A percentile compares a stretch with the other conserved stretches of the same genome.
Evolutionary conservation across 2,113 vertebrate genomes (phyloP).

Genomic region (Zapus hudsonius): DNA sequence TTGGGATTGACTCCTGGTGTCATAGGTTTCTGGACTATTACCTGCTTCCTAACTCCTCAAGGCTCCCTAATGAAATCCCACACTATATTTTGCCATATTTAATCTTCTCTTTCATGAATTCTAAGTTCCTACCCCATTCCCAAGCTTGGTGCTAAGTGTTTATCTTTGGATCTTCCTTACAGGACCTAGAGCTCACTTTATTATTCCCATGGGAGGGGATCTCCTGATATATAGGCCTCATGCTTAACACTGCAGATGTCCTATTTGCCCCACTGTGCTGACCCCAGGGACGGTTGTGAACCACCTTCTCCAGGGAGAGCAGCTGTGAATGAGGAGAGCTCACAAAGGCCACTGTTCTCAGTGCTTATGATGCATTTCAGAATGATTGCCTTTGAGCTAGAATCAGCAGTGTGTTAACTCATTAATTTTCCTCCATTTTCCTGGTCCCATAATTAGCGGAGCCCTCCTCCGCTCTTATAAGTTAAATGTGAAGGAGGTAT

Average conservation of each 20-base stretch:
- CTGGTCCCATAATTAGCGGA: neutral
- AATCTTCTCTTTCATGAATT: neutral
- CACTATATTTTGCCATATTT: too few species aligned
- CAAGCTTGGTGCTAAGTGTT: neutral
- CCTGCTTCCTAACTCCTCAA: neutral
- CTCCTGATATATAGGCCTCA: rapidly evolving
- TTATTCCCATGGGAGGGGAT: too few species aligned
- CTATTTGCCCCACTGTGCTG: neutral
- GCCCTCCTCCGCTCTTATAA: neutral
- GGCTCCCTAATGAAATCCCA: neutral
- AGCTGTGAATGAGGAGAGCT: neutral
- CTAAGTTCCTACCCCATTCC: neutral
- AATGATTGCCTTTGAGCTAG: neutral
- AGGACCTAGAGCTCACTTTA: neutral
- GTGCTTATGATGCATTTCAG: neutral
- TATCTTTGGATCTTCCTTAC: neutral
- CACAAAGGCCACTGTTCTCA: neutral
- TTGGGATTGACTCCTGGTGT: neutral
- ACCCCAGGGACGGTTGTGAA: neutral
- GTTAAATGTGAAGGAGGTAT: neutral
- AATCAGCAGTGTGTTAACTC: neutral
- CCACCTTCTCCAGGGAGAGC: neutral
- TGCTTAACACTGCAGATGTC: neutral
- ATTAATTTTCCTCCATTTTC: slow-evolving; percentile 5
- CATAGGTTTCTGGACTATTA: neutral